A percentile compares a stretch with the other conserved stretches of the same genome.
Conservation (phyloP, 2,888 invertebrate species). For the Stictocephala bisonia region DNA sequence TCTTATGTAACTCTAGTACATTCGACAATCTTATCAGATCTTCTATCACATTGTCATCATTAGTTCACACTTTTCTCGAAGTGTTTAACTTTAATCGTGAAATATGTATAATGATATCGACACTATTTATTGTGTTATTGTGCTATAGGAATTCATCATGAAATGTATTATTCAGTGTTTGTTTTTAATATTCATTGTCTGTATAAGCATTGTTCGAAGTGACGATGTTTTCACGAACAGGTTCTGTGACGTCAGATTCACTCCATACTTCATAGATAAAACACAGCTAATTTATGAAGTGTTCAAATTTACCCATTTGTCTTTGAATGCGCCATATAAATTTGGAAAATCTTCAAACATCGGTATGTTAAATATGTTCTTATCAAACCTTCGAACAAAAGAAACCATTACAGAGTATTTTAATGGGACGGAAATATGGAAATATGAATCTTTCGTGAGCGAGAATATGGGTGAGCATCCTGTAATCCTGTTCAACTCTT, state of each 20-base stretch:
- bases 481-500: constrained; percentile 12
- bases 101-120: too few species aligned
- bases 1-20: too few species aligned
- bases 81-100: too few species aligned
- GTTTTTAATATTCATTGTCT: too few species aligned
- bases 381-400: constrained; percentile 10
- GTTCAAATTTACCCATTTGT: constrained; percentile 19
- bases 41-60: too few species aligned
- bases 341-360: constrained; percentile 18
- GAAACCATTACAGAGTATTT: constrained; percentile 22
- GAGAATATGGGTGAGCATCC: constrained; percentile 6
- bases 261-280: constrained; percentile 1
- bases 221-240: constrained; percentile 17
- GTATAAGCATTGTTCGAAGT: not conserved
- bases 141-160: too few species aligned
- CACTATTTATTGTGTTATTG: too few species aligned
- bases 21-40: too few species aligned
- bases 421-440: not conserved
- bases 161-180: too few species aligned
- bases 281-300: constrained; percentile 14
- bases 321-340: not conserved
- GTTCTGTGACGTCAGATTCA: constrained; percentile 5
- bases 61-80: too few species aligned
- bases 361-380: constrained; percentile 20
- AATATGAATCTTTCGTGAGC: not conserved